phyloP scores from a whole-genome alignment of 2,888 invertebrate species.

The Ryuthela nishihirai region DNA sequence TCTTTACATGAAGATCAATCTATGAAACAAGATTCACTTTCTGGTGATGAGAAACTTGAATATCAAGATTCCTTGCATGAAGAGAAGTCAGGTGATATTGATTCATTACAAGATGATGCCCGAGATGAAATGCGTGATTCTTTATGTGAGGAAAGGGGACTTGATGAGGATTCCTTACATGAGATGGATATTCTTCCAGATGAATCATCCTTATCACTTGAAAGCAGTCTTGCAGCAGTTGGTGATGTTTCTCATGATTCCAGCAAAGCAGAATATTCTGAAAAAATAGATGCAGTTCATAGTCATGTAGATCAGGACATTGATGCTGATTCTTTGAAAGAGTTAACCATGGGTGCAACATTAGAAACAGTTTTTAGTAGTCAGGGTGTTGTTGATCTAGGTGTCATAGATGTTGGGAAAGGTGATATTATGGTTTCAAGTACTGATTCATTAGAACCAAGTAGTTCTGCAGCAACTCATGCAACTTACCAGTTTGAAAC shows the following conservation, averaged over 20 bases:
- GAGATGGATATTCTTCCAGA: conserved; percentile 33
- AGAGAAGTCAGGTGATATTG: conserved; percentile 27
- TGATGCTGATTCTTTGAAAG: background rate
- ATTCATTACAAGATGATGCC: conserved; percentile 28
- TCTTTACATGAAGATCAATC: conserved; percentile 32
- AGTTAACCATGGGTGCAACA: background rate
- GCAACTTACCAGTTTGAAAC: conserved; percentile 79
- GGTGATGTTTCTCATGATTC: conserved; percentile 18
- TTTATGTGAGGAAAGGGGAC: conserved; percentile 25
- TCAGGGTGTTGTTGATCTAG: conserved; percentile 5
- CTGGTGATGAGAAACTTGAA: conserved; percentile 20
- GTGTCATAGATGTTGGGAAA: conserved; percentile 13
- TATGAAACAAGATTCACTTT: conserved; percentile 28
- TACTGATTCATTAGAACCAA: conserved; percentile 69
- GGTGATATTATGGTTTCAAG: conserved; percentile 59
- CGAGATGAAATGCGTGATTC: conserved; percentile 30
- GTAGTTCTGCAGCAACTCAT: conserved; percentile 68
- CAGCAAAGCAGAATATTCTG: no score
- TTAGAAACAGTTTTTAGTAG: background rate
- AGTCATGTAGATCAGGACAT: background rate
- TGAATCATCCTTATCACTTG: conserved; percentile 26
- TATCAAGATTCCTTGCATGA: conserved; percentile 31
- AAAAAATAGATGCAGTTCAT: background rate
- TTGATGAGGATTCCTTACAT: conserved; percentile 32
- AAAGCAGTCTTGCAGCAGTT: conserved; percentile 25